Percentiles rank a stretch among this genome's conserved stretches.
Evolutionary conservation across 2,888 invertebrate species (phyloP).

Genomic region (Maniola hyperantus): DNA sequence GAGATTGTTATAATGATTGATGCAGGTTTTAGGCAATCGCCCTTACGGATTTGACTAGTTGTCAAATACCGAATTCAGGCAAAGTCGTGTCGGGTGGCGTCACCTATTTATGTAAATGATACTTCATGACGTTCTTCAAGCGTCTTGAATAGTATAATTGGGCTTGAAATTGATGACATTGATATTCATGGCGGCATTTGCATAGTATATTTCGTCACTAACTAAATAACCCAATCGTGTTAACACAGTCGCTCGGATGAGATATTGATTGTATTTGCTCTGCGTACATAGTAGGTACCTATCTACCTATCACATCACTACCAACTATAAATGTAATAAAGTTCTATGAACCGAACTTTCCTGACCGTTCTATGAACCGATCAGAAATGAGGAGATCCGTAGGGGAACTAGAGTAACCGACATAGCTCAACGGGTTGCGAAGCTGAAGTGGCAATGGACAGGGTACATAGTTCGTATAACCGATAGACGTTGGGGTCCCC

Average conservation of each 20-base stretch:
- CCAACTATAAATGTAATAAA: background rate
- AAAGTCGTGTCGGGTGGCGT: background rate
- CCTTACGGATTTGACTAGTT: too few species aligned
- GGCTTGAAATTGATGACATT: constrained; percentile 36
- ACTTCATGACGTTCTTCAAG: constrained; percentile 44
- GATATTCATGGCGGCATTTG: constrained; percentile 36
- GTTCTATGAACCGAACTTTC: background rate
- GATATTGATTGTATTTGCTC: constrained; percentile 18
- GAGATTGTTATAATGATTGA: too few species aligned
- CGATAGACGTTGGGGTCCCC: too few species aligned
- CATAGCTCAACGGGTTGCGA: too few species aligned
- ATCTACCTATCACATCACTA: background rate
- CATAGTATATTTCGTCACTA: constrained; percentile 25
- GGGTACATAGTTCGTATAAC: too few species aligned
- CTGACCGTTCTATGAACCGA: too few species aligned
- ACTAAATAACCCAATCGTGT: constrained; percentile 26
- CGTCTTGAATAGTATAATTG: constrained; percentile 36
- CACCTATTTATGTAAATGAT: constrained; percentile 51
- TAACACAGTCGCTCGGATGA: constrained; percentile 19
- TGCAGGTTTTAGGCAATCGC: too few species aligned
- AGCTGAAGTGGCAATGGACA: too few species aligned
- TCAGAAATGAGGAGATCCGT: too few species aligned
- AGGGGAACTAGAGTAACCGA: too few species aligned
- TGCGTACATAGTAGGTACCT: background rate
- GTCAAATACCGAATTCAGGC: too few species aligned